Conservation (phyloP, 2,888 invertebrate species). For the Chaitophorus viminalis region DNA sequence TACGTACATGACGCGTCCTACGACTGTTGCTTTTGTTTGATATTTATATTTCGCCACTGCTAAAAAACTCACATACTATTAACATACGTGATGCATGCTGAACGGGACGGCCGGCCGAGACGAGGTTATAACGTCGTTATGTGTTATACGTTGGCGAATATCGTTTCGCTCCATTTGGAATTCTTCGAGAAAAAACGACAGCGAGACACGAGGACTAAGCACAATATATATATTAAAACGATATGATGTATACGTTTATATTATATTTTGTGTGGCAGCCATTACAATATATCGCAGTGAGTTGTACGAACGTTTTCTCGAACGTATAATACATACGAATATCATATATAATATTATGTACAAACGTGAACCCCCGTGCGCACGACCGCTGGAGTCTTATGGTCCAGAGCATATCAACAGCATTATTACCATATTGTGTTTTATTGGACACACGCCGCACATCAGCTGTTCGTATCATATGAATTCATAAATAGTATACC, state of each 20-base stretch:
- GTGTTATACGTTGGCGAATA: no score
- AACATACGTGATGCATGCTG: neutral
- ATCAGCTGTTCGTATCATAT: no score
- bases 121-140: no score
- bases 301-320: neutral
- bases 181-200: slow-evolving; percentile 1
- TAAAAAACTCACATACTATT: neutral
- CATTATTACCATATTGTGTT: neutral
- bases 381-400: slow-evolving; percentile 34
- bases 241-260: neutral
- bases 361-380: neutral
- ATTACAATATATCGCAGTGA: neutral
- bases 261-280: slow-evolving; percentile 18
- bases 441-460: neutral
- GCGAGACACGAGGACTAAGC: neutral
- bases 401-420: neutral
- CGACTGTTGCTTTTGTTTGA: neutral
- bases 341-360: slow-evolving; percentile 1
- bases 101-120: no score
- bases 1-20: neutral
- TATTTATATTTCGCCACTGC: neutral
- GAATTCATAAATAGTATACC: neutral
- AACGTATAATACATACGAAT: neutral
- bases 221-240: neutral
- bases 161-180: neutral